Conservation (phyloP, 2,113 vertebrate species). For the Naja naja region DNA sequence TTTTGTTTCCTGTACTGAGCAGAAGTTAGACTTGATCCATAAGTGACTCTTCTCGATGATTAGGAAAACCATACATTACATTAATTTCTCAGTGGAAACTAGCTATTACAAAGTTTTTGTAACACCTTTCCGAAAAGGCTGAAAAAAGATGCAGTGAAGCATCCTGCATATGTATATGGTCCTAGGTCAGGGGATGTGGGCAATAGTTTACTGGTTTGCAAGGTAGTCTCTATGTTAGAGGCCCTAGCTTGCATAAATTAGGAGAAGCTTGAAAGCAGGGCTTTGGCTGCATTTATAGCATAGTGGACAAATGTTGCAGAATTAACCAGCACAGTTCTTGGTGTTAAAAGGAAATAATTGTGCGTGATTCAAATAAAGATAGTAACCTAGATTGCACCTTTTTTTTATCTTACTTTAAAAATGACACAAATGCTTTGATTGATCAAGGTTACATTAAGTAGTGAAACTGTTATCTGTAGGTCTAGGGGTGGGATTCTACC, state of each 20-base stretch:
- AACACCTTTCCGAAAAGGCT: neutral
- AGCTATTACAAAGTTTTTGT: neutral
- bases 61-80: neutral
- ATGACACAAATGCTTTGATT: neutral
- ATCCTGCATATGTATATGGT: neutral
- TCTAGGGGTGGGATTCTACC: too few relatives aligned
- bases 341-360: neutral
- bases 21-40: neutral
- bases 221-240: neutral
- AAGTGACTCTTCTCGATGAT: neutral
- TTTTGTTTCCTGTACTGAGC: neutral
- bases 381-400: neutral
- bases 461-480: neutral
- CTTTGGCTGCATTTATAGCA: neutral
- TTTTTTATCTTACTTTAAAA: neutral
- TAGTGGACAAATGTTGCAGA: neutral
- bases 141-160: neutral
- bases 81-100: neutral
- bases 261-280: neutral
- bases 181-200: neutral
- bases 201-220: neutral
- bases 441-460: neutral
- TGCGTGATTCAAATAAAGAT: neutral
- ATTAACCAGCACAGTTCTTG: neutral
- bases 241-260: neutral